Evolutionary conservation across 2,797 vertebrate genomes (phyloP).

Genomic region (Prunella strophiata): DNA sequence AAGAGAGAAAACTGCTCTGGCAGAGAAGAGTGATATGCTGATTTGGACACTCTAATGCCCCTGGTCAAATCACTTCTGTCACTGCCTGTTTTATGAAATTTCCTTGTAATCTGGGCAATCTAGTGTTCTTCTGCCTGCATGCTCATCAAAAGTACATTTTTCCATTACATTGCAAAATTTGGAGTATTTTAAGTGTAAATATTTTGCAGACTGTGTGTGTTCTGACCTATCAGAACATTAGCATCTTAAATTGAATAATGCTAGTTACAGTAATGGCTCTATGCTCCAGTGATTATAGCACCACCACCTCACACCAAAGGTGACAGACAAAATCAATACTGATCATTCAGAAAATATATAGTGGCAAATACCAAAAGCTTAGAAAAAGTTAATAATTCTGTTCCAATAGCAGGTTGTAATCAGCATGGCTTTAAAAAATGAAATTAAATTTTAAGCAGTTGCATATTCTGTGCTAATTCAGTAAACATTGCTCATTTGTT

Average conservation of each 20-base stretch:
- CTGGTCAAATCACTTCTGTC: not conserved
- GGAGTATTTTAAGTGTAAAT: not conserved
- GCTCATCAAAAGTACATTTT: not conserved
- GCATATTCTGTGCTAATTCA: not conserved
- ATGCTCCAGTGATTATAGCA: not conserved
- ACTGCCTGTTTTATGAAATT: not conserved
- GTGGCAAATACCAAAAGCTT: not conserved
- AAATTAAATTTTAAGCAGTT: not conserved
- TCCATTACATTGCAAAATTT: not conserved
- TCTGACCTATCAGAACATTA: not conserved
- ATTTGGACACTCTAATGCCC: not conserved
- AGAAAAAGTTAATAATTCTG: not conserved
- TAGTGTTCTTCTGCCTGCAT: rapidly evolving
- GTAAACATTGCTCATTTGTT: not conserved
- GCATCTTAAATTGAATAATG: not conserved
- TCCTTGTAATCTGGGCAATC: not conserved
- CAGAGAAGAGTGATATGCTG: not conserved
- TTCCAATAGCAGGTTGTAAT: not conserved
- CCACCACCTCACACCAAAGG: not conserved
- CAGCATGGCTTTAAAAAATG: not conserved
- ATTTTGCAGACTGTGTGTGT: not conserved
- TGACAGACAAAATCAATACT: not conserved
- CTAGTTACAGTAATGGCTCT: not conserved
- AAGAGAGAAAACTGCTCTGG: not conserved
- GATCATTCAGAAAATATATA: not conserved